Conservation (phyloP, 1,140 invertebrate genomes). For the Alviniconcha marisindica region DNA sequence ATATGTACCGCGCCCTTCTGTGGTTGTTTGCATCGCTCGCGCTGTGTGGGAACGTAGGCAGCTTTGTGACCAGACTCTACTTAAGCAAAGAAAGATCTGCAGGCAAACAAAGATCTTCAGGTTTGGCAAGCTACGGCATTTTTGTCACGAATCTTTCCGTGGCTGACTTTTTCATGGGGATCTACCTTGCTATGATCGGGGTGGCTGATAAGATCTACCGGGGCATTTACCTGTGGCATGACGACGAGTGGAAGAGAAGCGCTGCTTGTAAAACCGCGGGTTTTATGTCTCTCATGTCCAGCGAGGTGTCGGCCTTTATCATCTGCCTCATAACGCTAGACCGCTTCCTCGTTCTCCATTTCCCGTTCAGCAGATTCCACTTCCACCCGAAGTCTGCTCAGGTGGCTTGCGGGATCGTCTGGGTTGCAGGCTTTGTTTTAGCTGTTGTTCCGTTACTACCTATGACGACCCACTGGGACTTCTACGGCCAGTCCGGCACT, state of each 20-base stretch:
- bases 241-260: conserved; percentile 34
- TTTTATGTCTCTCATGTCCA: conserved; percentile 44
- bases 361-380: conserved; percentile 15
- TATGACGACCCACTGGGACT: conserved; percentile 30
- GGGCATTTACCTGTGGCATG: conserved; percentile 55
- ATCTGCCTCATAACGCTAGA: conserved; percentile 56
- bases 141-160: conserved; percentile 55
- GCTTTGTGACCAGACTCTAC: conserved; percentile 37
- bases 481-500: conserved; percentile 54
- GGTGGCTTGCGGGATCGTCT: conserved; percentile 10
- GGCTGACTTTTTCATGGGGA: conserved; percentile 42
- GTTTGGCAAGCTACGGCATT: conserved; percentile 40
- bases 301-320: conserved; percentile 39
- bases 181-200: conserved; percentile 41
- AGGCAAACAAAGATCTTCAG: background rate
- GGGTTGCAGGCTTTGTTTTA: conserved; percentile 11
- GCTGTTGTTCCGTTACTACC: conserved; percentile 35
- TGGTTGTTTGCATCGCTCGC: conserved; percentile 50
- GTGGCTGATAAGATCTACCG: conserved; percentile 38
- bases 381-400: conserved; percentile 12
- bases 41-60: conserved; percentile 51
- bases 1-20: conserved; percentile 41
- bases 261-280: conserved; percentile 32
- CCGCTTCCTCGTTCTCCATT: conserved; percentile 24
- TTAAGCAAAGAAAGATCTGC: background rate